A percentile compares a stretch with the other conserved stretches of the same genome.
Evolutionary conservation across 2,113 vertebrate species (phyloP).

Genomic region (Donacobius atricapilla): DNA sequence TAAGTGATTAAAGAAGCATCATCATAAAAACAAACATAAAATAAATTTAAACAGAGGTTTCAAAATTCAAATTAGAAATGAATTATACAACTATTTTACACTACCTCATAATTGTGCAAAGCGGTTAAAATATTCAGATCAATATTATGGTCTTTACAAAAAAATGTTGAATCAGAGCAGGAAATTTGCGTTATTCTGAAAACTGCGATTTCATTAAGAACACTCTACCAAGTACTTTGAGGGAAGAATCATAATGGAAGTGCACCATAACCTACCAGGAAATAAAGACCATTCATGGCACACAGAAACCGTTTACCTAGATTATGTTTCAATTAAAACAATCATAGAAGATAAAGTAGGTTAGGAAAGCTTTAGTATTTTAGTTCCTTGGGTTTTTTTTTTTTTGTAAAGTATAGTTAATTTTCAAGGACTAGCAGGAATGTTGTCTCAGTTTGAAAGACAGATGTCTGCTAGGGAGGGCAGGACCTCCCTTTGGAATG

Average conservation of each 20-base stretch:
- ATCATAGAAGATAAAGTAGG: not conserved
- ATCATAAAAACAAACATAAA: not conserved
- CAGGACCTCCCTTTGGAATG: too few relatives aligned
- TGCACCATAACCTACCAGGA: not conserved
- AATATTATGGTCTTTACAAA: not conserved
- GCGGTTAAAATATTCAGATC: not conserved
- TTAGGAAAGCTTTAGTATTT: not conserved
- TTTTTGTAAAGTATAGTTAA: not conserved
- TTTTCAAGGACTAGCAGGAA: not conserved
- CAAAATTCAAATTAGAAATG: not conserved
- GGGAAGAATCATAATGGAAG: not conserved
- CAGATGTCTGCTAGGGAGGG: too few relatives aligned
- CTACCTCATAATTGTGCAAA: not conserved
- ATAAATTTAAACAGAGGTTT: not conserved
- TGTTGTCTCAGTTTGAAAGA: too few relatives aligned
- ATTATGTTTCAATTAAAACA: not conserved
- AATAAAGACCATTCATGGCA: not conserved
- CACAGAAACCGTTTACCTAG: not conserved
- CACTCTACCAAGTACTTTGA: not conserved
- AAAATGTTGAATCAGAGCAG: not conserved
- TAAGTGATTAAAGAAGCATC: not conserved
- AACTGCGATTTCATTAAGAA: not conserved
- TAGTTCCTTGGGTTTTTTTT: not conserved
- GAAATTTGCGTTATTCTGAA: not conserved
- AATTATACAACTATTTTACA: not conserved